Conservation (phyloP, 2,113 vertebrate species). For the Salvelinus namaycush region DNA sequence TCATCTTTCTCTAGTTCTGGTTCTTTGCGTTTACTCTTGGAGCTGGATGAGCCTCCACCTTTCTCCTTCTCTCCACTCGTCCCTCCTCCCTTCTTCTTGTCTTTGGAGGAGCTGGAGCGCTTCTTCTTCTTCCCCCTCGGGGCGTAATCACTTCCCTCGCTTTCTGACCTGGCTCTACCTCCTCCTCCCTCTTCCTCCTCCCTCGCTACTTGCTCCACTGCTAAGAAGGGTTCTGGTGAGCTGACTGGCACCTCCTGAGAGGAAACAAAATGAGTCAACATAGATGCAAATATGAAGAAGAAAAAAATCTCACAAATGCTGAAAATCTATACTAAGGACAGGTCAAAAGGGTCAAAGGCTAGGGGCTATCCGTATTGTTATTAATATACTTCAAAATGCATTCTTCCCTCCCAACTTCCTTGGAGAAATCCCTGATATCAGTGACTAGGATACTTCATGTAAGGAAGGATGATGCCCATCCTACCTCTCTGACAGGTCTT, state of each 20-base stretch:
- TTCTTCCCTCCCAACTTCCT: no score
- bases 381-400: no score
- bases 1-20: constrained; percentile 87
- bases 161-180: constrained; percentile 88
- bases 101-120: constrained; percentile 87
- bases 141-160: constrained; percentile 96
- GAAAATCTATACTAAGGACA: constrained; percentile 46
- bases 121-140: constrained; percentile 97
- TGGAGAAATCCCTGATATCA: no score
- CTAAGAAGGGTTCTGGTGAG: constrained; percentile 85
- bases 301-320: constrained; percentile 27
- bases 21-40: constrained; percentile 85
- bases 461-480: no score
- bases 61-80: constrained; percentile 80
- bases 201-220: constrained; percentile 64
- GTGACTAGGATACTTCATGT: no score
- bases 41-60: constrained; percentile 71
- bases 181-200: constrained; percentile 85
- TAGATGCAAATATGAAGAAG: not conserved
- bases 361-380: no score
- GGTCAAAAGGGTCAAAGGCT: no score
- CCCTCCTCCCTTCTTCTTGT: constrained; percentile 85
- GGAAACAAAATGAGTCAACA: constrained; percentile 1
- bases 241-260: constrained; percentile 86
- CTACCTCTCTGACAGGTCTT: constrained; percentile 87